A percentile compares a stretch with the other conserved stretches of the same genome.
Evolutionary conservation across 2,113 vertebrate genomes (phyloP).

Genomic region (Epinephelus moara): DNA sequence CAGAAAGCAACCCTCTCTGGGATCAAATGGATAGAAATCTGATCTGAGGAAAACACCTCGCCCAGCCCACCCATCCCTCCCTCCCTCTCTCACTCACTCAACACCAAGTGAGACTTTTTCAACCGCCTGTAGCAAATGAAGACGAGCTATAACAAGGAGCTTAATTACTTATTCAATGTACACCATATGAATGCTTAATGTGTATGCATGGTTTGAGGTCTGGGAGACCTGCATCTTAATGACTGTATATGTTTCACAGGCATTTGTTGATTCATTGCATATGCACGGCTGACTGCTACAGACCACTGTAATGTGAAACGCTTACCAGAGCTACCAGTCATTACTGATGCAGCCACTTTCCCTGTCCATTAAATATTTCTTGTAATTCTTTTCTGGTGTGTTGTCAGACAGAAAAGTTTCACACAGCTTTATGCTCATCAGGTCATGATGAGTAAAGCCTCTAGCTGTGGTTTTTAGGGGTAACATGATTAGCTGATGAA

Average conservation of each 20-base stretch:
- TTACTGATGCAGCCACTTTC: constrained; percentile 7
- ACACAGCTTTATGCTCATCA: background rate
- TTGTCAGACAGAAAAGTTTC: background rate
- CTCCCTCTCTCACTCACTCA: background rate
- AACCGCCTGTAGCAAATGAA: constrained; percentile 9
- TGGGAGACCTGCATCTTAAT: constrained; percentile 15
- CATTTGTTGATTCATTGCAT: constrained; percentile 28
- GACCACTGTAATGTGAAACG: background rate
- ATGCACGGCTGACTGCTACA: constrained; percentile 17
- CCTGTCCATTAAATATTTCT: background rate
- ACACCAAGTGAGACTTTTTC: constrained; percentile 24
- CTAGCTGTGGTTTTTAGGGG: background rate
- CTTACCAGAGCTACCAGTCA: background rate
- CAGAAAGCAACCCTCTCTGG: constrained; percentile 18
- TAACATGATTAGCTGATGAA: background rate
- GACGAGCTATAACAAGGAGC: constrained; percentile 18
- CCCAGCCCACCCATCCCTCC: background rate
- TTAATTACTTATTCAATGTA: constrained; percentile 26
- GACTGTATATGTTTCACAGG: background rate
- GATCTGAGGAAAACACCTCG: constrained; percentile 28
- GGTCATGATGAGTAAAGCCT: background rate
- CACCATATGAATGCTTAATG: constrained; percentile 20
- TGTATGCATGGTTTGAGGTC: constrained; percentile 8
- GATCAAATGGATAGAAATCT: constrained; percentile 31
- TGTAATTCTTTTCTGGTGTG: background rate